Percentiles rank a stretch among this genome's conserved stretches.
Conservation (phyloP, 2,888 invertebrate species). For the Synergus umbraculus region DNA sequence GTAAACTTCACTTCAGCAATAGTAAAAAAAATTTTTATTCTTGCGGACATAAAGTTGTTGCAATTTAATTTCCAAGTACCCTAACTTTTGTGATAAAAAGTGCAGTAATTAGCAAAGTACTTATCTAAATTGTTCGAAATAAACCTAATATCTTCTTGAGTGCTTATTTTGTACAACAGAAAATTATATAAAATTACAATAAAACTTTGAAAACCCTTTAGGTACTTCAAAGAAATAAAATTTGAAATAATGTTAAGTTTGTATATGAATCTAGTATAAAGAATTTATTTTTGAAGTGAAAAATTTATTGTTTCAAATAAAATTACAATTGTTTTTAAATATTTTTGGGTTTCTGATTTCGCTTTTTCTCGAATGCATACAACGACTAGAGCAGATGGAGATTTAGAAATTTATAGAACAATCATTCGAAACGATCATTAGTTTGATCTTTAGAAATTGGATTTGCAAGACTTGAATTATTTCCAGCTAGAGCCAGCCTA, state of each 20-base stretch:
- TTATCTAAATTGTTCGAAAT: background rate
- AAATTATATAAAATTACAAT: background rate
- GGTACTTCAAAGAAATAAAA: background rate
- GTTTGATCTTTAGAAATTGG: conserved; percentile 52
- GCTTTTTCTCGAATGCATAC: background rate
- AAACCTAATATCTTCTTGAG: background rate
- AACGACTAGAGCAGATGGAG: background rate
- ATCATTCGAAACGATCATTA: conserved; percentile 6
- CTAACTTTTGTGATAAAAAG: conserved; percentile 9
- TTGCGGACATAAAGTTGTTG: no score
- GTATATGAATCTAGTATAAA: background rate
- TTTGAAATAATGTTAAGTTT: background rate
- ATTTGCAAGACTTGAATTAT: conserved; percentile 56
- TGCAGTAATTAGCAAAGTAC: background rate
- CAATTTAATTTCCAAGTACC: background rate
- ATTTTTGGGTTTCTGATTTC: background rate
- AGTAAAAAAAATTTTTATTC: no score
- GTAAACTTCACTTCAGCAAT: no score
- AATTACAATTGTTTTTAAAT: background rate
- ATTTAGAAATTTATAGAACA: background rate
- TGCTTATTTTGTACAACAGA: background rate
- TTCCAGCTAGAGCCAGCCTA: conserved; percentile 60
- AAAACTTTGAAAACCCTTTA: no score
- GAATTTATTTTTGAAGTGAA: background rate
- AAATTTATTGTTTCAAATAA: background rate